phyloP scores from a whole-genome alignment of 2,888 invertebrate genomes.

The Hemicrepidius hirtus region DNA sequence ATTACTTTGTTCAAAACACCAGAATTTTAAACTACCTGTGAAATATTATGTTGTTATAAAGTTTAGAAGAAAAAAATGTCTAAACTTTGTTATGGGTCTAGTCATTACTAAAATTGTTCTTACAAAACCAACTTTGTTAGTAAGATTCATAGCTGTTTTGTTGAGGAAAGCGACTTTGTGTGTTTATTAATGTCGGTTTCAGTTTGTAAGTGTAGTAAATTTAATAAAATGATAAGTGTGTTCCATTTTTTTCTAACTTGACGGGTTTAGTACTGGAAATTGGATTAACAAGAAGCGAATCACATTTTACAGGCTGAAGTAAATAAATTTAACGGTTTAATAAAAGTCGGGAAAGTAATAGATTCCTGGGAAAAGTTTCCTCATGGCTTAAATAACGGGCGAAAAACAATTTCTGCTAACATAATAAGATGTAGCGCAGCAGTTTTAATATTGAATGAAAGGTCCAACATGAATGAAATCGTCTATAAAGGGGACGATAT shows the following conservation, averaged over 20 bases:
- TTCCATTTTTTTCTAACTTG: slow-evolving; percentile 15
- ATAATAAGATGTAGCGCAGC: slow-evolving; percentile 45
- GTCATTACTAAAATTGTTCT: no score
- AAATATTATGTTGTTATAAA: no score
- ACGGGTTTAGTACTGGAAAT: slow-evolving; percentile 14
- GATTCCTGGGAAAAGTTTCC: slow-evolving; percentile 37
- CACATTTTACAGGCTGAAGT: slow-evolving; percentile 12
- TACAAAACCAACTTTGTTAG: no score
- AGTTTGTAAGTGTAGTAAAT: no score
- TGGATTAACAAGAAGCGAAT: slow-evolving; percentile 26
- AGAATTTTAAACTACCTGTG: no score
- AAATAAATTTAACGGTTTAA: slow-evolving; percentile 36
- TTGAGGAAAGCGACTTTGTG: no score
- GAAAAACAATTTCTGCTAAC: slow-evolving; percentile 45
- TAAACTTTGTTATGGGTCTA: no score
- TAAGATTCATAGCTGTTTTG: no score
- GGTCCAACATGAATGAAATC: slow-evolving; percentile 47
- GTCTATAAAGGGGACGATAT: slow-evolving; percentile 47
- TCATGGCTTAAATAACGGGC: slow-evolving; percentile 33
- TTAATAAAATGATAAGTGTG: background rate
- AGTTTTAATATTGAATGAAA: slow-evolving; percentile 44
- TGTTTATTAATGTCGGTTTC: no score
- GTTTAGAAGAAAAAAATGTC: no score
- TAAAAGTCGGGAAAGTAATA: slow-evolving; percentile 36
- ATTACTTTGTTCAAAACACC: no score